Evolutionary conservation across 2,888 invertebrate genomes (phyloP).

Genomic region (Flexamia atlantica): DNA sequence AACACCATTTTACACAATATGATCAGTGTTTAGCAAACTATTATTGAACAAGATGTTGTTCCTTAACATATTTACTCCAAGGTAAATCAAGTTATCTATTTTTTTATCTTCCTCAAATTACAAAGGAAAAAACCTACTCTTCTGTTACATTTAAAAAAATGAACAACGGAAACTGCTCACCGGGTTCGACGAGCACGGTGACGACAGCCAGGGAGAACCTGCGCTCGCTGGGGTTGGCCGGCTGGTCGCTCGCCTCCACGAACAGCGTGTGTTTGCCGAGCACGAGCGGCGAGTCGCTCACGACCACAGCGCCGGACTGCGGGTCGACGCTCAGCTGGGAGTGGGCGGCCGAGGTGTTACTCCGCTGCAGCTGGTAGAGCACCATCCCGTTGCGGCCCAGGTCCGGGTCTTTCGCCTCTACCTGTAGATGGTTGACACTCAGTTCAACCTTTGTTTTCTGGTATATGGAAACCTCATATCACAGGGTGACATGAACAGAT

Average conservation of each 20-base stretch:
- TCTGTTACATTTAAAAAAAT: neutral
- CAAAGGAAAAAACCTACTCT: no score
- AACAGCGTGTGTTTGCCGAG: constrained; percentile 89
- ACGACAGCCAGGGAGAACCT: constrained; percentile 91
- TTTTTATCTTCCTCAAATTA: no score
- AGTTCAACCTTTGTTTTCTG: no score
- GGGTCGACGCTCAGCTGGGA: constrained; percentile 77
- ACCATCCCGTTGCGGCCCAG: constrained; percentile 87
- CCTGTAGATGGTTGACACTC: no score
- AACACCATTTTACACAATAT: no score
- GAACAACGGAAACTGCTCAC: constrained; percentile 66
- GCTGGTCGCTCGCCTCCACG: constrained; percentile 90
- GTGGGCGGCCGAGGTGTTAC: constrained; percentile 65
- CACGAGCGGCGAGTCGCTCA: constrained; percentile 81
- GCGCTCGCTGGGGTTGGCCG: constrained; percentile 89
- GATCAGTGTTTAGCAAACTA: no score
- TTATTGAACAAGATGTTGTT: no score
- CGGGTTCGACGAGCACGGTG: constrained; percentile 82
- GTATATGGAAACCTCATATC: no score
- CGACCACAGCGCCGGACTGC: constrained; percentile 83
- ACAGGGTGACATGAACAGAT: no score
- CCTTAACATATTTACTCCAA: no score
- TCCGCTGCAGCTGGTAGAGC: constrained; percentile 84
- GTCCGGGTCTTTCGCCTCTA: constrained; percentile 91
- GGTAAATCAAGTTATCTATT: no score